These are phyloP conservation scores for Patiria miniata DNA, from an alignment of 35 echinoderm and acorn worm species.

Conservation along the genomic window DNA sequence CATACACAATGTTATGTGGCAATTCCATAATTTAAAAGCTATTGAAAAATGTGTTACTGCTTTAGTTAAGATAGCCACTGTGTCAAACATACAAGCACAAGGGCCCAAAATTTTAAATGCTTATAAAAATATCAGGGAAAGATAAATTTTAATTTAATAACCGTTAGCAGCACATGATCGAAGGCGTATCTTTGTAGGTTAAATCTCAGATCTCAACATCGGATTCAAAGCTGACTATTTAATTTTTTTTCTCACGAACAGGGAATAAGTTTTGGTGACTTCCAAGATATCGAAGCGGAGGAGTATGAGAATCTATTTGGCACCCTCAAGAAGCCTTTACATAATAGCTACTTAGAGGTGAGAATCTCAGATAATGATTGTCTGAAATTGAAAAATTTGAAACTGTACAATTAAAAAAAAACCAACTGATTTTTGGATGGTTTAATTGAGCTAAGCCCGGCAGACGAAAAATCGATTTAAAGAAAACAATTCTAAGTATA, in stretches of 20 bases:
- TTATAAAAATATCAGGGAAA: no score
- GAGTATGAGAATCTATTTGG: conserved; percentile 52
- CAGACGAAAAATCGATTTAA: no score
- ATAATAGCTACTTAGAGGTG: conserved; percentile 11
- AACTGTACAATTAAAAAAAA: not conserved
- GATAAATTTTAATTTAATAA: no score
- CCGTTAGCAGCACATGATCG: no score
- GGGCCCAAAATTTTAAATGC: no score
- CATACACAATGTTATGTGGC: no score
- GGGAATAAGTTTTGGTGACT: conserved; percentile 67
- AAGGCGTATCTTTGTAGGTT: no score
- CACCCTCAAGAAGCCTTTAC: not conserved
- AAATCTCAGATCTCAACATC: no score
- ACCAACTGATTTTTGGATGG: not conserved
- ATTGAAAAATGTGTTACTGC: no score
- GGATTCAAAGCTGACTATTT: not conserved
- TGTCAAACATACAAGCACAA: no score
- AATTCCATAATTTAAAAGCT: no score
- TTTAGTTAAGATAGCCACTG: no score
- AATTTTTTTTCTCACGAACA: conserved; percentile 6
- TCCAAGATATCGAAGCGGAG: conserved; percentile 29
- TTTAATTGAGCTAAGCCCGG: not conserved
- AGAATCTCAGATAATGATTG: not conserved
- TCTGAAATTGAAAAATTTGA: not conserved
- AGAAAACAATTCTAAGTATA: not conserved